Evolutionary conservation across 2,113 vertebrate genomes (phyloP), one percentile per base, ranked within the genome.

Genomic region (Tragelaphus scriptus): DNA sequence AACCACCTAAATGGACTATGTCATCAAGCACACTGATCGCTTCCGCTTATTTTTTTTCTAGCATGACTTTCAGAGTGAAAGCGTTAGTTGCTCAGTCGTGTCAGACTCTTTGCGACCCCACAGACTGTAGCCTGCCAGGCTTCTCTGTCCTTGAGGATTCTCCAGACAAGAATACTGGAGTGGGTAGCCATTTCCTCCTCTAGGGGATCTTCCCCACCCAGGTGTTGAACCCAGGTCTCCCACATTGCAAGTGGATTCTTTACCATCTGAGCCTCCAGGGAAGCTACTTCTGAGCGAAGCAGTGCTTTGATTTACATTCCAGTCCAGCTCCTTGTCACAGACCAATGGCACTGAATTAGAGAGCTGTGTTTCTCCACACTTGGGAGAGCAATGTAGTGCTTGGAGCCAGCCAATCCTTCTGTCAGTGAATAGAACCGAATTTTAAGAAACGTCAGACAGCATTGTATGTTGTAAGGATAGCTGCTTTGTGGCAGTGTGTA

Each of bases 1-100:
- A 44, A 44, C 15, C 10, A 2, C 2, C 81, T 5, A 21, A 9
- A 12, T 71, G 59, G 10, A 0, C 21, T 4, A 0, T 2, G 0
- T 40, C 26, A 7, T 30, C 12, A 28, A 21, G 49, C 6, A 2
- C 2, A 28, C 68, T 32, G 21, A 75, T 36, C 25, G 15, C 40
- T 85, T 80, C 86, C 26, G 7, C 63, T 91, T 55, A 1, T 49
- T 77, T 75, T 36, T 51, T 82, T 53, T 56, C 58, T 44, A 58
- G 59, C 53, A 11, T 77, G 77, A 81, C 30, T 81, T 63, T 85
- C 14, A 51, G 44, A 91, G 49, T 25, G 40, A 75, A 75, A 23
- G 68, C 19, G 0, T 75, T 23, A 75, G 68, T 71, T 5, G 0
- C 68, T 71, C n/a, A 23, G 68, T 75, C 5, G 0, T 40, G 68